Evolutionary conservation across 2,888 invertebrate species (phyloP).

Genomic region (Stenodema calcarata): DNA sequence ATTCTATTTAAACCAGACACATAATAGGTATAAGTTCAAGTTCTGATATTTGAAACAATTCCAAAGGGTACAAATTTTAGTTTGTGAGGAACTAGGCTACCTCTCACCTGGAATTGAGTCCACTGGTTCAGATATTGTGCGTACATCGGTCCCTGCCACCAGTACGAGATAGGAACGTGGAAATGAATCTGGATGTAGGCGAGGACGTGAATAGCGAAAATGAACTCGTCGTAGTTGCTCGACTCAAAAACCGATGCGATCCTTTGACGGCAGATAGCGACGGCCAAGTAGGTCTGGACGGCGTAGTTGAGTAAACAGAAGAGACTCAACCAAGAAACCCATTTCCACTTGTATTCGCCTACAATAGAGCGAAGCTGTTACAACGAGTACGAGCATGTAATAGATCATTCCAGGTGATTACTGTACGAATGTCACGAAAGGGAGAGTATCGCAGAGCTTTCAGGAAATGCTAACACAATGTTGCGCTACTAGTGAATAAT

Average conservation of each 20-base stretch:
- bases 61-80: too few relatives aligned
- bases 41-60: too few relatives aligned
- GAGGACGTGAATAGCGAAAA: conserved; percentile 50
- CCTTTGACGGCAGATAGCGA: conserved; percentile 37
- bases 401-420: too few relatives aligned
- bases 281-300: conserved; percentile 49
- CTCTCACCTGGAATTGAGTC: conserved; percentile 49
- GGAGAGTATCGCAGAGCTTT: too few relatives aligned
- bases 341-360: conserved; percentile 36
- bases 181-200: conserved; percentile 51
- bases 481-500: too few relatives aligned
- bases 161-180: conserved; percentile 50
- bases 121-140: conserved; percentile 48
- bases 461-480: too few relatives aligned
- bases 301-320: conserved; percentile 49
- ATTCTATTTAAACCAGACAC: not conserved
- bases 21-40: too few relatives aligned
- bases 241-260: conserved; percentile 37
- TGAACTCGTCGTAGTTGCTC: conserved; percentile 49
- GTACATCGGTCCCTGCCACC: conserved; percentile 35
- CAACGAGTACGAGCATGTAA: not conserved
- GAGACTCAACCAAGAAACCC: conserved; percentile 40
- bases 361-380: not conserved
- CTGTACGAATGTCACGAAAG: too few relatives aligned
- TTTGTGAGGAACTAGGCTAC: too few relatives aligned